Percentiles rank a stretch among this genome's conserved stretches.
These are phyloP conservation scores for Lampropteryx suffumata DNA, from an alignment of 2,888 invertebrate species.

Conservation along the genomic window DNA sequence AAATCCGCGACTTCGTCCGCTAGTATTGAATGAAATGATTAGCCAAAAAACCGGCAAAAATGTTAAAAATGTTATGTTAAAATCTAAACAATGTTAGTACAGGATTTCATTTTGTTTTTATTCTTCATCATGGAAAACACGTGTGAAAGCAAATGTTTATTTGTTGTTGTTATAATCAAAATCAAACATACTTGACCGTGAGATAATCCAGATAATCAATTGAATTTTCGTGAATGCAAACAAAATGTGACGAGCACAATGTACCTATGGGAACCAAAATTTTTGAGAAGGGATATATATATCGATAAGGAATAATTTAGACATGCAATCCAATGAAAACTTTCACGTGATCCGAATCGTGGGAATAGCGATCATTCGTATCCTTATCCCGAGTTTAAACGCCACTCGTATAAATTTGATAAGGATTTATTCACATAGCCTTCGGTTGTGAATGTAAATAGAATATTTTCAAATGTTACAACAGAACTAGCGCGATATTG, in stretches of 20 bases:
- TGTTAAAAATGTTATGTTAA: no score
- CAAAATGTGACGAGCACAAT: conserved; percentile 50
- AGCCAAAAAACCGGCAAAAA: no score
- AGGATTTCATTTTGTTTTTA: not conserved
- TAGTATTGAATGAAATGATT: no score
- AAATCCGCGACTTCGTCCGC: no score
- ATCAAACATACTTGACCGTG: conserved; percentile 29
- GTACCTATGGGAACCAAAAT: conserved; percentile 61
- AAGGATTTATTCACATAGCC: conserved; percentile 31
- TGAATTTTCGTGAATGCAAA: conserved; percentile 26
- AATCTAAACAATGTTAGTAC: no score
- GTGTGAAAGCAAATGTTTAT: conserved; percentile 30
- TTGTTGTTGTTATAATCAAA: conserved; percentile 25
- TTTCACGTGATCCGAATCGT: conserved; percentile 17
- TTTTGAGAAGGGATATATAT: conserved; percentile 10
- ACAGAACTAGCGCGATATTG: conserved; percentile 7
- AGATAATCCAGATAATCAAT: conserved; percentile 24
- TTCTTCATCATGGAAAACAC: not conserved
- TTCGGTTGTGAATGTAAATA: conserved; percentile 32
- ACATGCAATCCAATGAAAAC: conserved; percentile 51
- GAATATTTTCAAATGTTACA: conserved; percentile 23
- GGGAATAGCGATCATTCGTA: conserved; percentile 18
- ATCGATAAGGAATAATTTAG: conserved; percentile 60
- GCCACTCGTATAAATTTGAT: conserved; percentile 34
- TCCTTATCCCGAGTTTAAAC: conserved; percentile 14